Evolutionary conservation across 2,113 vertebrate species (phyloP).

Genomic region (Pelecanoides urinatrix): DNA sequence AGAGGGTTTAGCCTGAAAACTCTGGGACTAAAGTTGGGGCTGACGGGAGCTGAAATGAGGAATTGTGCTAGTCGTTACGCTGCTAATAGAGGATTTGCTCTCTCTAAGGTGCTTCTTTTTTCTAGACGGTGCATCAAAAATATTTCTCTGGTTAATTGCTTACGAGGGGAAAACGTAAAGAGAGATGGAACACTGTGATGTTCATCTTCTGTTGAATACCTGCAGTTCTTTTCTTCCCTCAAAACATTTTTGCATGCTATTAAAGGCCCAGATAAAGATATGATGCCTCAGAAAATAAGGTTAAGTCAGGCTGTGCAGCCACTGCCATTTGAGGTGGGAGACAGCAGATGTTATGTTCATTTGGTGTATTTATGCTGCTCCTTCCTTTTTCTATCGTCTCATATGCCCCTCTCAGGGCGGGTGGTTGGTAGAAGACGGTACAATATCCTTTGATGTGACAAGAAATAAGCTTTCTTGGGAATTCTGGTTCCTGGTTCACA

Average conservation of each 20-base stretch:
- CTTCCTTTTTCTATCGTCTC: background rate
- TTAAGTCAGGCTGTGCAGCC: background rate
- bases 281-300: background rate
- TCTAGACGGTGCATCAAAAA: background rate
- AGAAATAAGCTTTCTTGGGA: background rate
- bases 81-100: slow-evolving; percentile 1
- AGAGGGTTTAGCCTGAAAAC: slow-evolving; percentile 4
- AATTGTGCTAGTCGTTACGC: background rate
- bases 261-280: background rate
- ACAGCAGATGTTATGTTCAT: background rate
- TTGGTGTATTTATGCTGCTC: background rate
- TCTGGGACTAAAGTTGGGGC: background rate
- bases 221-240: background rate
- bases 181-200: background rate
- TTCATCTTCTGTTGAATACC: background rate
- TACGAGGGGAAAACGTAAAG: background rate
- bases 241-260: background rate
- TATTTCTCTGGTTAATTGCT: slow-evolving; percentile 12
- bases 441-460: background rate
- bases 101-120: background rate
- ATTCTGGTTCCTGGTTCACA: background rate
- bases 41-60: background rate
- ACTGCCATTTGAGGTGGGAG: background rate
- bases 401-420: background rate
- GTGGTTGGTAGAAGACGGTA: background rate